Conservation (phyloP, 2,888 invertebrate genomes). For the Hofmannophila pseudospretella region DNA sequence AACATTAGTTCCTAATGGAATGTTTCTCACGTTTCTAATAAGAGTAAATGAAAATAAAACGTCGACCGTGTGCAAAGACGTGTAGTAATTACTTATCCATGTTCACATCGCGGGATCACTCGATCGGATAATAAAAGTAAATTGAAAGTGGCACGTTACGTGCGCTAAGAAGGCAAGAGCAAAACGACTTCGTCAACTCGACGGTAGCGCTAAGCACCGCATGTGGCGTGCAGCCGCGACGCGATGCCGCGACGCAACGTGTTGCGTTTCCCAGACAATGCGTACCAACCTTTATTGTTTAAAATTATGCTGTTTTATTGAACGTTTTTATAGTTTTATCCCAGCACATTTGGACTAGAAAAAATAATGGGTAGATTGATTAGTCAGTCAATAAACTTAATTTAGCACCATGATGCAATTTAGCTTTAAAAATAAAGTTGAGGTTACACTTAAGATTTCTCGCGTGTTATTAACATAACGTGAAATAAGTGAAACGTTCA, state of each 20-base stretch:
- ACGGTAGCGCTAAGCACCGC: conserved; percentile 28
- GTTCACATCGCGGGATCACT: conserved; percentile 37
- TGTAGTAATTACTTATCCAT: conserved; percentile 53
- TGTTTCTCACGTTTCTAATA: too few species aligned
- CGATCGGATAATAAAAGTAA: conserved; percentile 45
- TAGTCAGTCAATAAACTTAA: neutral
- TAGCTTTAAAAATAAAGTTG: neutral
- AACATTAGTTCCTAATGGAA: too few species aligned
- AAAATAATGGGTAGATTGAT: neutral
- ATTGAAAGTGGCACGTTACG: conserved; percentile 44
- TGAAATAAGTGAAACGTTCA: too few species aligned
- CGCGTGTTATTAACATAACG: too few species aligned
- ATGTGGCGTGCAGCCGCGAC: conserved; percentile 31
- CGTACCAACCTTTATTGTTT: conserved; percentile 15
- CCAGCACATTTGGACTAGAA: neutral
- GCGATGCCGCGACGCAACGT: conserved; percentile 4
- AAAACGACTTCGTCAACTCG: conserved; percentile 47
- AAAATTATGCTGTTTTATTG: neutral
- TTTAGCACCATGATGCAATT: neutral
- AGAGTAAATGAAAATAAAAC: neutral
- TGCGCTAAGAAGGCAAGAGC: conserved; percentile 43
- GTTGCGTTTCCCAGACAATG: conserved; percentile 5
- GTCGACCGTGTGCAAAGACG: conserved; percentile 25
- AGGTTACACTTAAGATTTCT: too few species aligned
- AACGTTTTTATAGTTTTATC: neutral